A percentile compares a stretch with the other conserved stretches of the same genome.
These are phyloP conservation scores for Brachyopa scutellaris DNA, from an alignment of 2,888 invertebrate species.

Conservation along the genomic window DNA sequence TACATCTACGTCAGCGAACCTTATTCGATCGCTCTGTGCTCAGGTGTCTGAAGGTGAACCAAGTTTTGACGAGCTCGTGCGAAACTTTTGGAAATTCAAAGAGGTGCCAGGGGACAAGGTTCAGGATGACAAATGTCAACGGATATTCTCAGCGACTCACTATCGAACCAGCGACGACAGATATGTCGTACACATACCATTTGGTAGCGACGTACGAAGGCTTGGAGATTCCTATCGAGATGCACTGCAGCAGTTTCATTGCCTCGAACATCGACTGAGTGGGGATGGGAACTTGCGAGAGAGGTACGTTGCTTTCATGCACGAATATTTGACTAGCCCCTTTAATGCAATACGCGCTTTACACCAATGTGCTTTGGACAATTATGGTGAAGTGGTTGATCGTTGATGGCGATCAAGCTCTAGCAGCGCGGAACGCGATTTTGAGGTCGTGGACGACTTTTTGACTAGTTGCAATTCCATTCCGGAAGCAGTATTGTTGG, in stretches of 20 bases:
- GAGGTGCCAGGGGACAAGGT: not conserved
- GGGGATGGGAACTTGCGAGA: not conserved
- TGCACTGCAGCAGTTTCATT: not conserved
- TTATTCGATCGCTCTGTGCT: not conserved
- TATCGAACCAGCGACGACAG: not conserved
- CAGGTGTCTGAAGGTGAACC: not conserved
- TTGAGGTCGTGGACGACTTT: not conserved
- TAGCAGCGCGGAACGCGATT: not conserved
- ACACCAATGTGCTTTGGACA: slow-evolving; percentile 30
- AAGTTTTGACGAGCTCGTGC: slow-evolving; percentile 36
- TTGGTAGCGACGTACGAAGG: slow-evolving; percentile 12
- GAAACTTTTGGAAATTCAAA: slow-evolving; percentile 42
- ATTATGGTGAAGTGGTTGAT: slow-evolving; percentile 11
- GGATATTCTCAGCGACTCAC: slow-evolving; percentile 12
- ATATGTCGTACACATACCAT: slow-evolving; percentile 37
- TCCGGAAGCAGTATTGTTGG: not conserved
- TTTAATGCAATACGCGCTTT: slow-evolving; percentile 42
- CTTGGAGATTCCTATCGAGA: not conserved
- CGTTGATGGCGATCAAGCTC: not conserved
- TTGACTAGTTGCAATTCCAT: slow-evolving; percentile 14
- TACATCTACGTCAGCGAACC: not conserved
- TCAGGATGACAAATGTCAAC: slow-evolving; percentile 7
- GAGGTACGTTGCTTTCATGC: not conserved
- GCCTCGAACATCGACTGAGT: not conserved
- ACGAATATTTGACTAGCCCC: not conserved